Conservation (phyloP, 2,113 vertebrate species). For the Beaufortia kweichowensis region DNA sequence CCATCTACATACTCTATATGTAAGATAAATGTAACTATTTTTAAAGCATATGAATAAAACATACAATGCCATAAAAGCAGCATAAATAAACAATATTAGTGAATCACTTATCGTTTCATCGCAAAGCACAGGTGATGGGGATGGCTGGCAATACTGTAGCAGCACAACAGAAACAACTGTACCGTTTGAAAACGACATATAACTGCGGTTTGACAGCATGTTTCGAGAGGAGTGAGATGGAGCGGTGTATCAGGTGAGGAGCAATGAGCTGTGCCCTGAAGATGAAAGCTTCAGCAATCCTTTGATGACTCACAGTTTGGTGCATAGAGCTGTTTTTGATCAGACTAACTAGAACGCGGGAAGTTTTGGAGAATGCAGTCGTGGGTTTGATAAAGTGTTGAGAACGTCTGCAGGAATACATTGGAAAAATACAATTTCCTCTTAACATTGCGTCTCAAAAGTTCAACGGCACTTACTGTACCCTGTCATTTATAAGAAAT, state of each 20-base stretch:
- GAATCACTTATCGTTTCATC: neutral
- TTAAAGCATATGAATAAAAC: neutral
- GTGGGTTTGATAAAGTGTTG: constrained; percentile 25
- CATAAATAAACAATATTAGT: neutral
- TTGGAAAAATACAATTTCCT: neutral
- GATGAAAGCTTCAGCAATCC: constrained; percentile 42
- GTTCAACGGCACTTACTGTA: neutral
- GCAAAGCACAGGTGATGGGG: neutral
- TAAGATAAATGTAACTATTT: neutral
- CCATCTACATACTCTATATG: neutral
- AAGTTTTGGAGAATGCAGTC: constrained; percentile 26
- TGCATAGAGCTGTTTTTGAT: constrained; percentile 39
- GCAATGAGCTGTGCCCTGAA: constrained; percentile 17
- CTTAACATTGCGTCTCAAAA: neutral
- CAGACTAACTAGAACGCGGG: constrained; percentile 28
- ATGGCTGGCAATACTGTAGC: neutral
- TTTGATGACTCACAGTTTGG: constrained; percentile 38
- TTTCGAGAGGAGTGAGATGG: constrained; percentile 18
- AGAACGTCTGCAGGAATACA: constrained; percentile 19
- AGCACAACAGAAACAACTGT: constrained; percentile 5
- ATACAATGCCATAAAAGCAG: neutral
- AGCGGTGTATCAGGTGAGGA: constrained; percentile 21
- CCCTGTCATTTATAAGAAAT: constrained; percentile 18
- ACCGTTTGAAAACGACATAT: neutral
- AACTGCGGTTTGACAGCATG: neutral